Conservation (phyloP, 2,113 vertebrate species). For the Euleptes europaea region DNA sequence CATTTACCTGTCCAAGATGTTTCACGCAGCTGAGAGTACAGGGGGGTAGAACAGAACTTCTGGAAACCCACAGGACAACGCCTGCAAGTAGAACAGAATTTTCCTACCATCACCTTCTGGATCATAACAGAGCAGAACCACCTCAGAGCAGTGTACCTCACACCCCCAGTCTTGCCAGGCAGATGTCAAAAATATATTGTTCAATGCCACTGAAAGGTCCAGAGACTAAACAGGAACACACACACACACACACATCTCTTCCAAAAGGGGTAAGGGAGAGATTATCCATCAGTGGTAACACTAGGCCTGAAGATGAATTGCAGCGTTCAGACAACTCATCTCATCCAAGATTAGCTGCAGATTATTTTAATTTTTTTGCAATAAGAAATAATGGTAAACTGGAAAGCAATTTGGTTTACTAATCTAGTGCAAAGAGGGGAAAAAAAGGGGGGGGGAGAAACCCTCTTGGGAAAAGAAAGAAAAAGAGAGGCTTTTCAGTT, state of each 20-base stretch:
- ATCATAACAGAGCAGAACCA: background rate
- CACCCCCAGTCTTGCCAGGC: background rate
- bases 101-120: background rate
- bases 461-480: background rate
- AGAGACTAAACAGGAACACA: no score
- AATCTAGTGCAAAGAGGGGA: background rate
- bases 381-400: background rate
- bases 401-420: background rate
- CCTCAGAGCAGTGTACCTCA: background rate
- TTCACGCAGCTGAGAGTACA: background rate
- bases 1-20: background rate
- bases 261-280: no score
- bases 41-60: background rate
- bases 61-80: background rate
- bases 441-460: background rate
- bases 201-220: background rate
- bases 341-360: background rate
- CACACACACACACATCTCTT: no score
- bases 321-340: background rate
- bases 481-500: conserved; percentile 4
- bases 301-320: background rate
- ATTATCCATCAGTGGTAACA: background rate
- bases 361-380: background rate
- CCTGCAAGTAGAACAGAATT: background rate
- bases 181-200: background rate